Base-by-base conservation (phyloP, 2,888 invertebrate species). In the Hesperia comma region DNA sequence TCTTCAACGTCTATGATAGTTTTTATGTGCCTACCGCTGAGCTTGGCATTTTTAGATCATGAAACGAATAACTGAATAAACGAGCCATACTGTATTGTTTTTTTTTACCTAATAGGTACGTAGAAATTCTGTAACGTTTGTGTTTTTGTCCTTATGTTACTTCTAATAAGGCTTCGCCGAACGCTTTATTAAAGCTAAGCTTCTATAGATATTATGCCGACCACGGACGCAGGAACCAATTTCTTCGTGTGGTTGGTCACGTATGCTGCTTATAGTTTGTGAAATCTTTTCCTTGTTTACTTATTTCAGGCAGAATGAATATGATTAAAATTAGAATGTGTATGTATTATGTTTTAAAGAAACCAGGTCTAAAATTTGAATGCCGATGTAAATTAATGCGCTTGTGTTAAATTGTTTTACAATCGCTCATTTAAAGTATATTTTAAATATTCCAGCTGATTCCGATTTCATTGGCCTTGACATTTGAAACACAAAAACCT, bases 201-300 rank as follows among this genome's bases (percentile, higher is more conserved):
- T 17, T 17, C 7, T 7, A 17, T 17, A 17, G 43, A 37, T 46
- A 12, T 46, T 46, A 46, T 46, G 43, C 17, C 1, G 43, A 46
- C 43, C 43, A 46, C 43, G 17, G 8, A 7, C 17, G 10, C 15
- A 46, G 43, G 2, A 15, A 57, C 43, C 63, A 53, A 51, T 12
- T 40, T 37, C 54, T 70, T 70, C 75, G 73, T 76, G 75, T 55
- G 60, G 43, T 43, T 43, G 61, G 72, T 76, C 75, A 75, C 75
- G 74, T 76, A 70, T 66, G 40, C 69, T 51, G 37, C 51, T 56
- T 63, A 57, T 32, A 55, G 54, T 55, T 15, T 54, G 26, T 33
- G 6, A 15, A 63, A 49, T 43, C 37, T 70, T 69, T 69, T 67
- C 67, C 58, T 55, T 60, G 33, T 51, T 33, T 32, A 15, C 57